phyloP scores from a whole-genome alignment of 2,797 vertebrate genomes.

The Myotis pilosus region DNA sequence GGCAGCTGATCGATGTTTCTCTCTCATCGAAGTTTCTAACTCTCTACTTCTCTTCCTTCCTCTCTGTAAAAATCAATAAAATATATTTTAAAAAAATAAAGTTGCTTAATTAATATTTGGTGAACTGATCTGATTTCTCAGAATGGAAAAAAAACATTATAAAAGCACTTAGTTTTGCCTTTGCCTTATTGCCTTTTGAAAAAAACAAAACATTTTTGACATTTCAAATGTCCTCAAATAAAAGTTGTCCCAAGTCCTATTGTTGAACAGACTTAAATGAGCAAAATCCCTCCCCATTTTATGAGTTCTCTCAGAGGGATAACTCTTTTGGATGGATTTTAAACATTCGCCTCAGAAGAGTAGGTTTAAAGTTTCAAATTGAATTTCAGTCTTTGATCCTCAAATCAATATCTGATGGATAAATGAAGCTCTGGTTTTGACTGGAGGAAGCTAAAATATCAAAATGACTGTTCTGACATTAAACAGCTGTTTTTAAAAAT shows the following conservation, averaged over 20 bases:
- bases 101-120: neutral
- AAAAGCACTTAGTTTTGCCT: neutral
- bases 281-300: neutral
- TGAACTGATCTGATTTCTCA: neutral
- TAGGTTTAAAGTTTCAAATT: conserved; percentile 47
- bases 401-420: conserved; percentile 67
- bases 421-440: conserved; percentile 54
- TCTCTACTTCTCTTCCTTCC: too few relatives aligned
- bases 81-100: too few relatives aligned
- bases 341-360: conserved; percentile 33
- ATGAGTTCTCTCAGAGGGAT: neutral
- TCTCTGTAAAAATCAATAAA: too few relatives aligned
- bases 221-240: neutral
- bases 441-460: conserved; percentile 17
- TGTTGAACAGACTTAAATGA: neutral
- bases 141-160: neutral
- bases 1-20: too few relatives aligned
- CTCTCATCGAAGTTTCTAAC: too few relatives aligned
- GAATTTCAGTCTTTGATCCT: conserved; percentile 61
- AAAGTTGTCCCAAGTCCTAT: neutral
- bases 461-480: conserved; percentile 59
- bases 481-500: conserved; percentile 61
- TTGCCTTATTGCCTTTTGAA: conserved; percentile 35
- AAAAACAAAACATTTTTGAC: conserved; percentile 37
- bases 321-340: conserved; percentile 47